Percentiles rank a stretch among this genome's conserved stretches.
phyloP scores from a whole-genome alignment of 2,113 vertebrate species.

The Cyphotilapia sp. region DNA sequence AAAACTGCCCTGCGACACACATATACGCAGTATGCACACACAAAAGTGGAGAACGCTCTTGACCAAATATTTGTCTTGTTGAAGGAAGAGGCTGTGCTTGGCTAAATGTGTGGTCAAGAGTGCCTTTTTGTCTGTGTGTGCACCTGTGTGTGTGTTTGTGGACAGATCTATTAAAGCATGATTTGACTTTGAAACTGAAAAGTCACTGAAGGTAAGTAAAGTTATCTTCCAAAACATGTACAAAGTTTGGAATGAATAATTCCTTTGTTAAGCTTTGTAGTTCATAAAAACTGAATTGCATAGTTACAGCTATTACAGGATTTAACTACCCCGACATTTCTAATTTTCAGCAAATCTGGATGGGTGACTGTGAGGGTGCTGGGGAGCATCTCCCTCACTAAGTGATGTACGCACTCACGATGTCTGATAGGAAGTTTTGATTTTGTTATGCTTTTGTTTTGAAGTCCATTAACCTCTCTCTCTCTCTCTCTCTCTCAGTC shows the following conservation, averaged over 20 bases:
- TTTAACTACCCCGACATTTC: background rate
- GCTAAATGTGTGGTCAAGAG: slow-evolving; percentile 69
- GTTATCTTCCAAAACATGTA: background rate
- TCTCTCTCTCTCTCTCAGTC: background rate
- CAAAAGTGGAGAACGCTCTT: background rate
- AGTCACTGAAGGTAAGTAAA: background rate
- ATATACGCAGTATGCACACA: slow-evolving; percentile 47
- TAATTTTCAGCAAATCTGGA: background rate
- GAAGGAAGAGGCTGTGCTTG: slow-evolving; percentile 84
- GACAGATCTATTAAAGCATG: background rate
- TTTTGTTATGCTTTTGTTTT: background rate
- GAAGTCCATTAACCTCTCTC: background rate
- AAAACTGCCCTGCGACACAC: slow-evolving; percentile 51
- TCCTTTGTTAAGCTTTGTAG: background rate
- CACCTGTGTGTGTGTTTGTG: background rate
- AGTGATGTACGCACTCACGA: background rate
- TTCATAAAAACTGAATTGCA: background rate
- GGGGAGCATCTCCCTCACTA: background rate
- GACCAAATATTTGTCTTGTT: slow-evolving; percentile 92
- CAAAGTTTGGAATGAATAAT: background rate
- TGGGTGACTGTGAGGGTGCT: background rate
- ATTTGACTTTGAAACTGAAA: background rate
- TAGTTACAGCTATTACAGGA: background rate
- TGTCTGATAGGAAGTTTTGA: background rate
- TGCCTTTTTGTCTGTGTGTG: slow-evolving; percentile 1